Evolutionary conservation across 2,797 vertebrate genomes (phyloP).

Genomic region (Knipowitschia caucasica): DNA sequence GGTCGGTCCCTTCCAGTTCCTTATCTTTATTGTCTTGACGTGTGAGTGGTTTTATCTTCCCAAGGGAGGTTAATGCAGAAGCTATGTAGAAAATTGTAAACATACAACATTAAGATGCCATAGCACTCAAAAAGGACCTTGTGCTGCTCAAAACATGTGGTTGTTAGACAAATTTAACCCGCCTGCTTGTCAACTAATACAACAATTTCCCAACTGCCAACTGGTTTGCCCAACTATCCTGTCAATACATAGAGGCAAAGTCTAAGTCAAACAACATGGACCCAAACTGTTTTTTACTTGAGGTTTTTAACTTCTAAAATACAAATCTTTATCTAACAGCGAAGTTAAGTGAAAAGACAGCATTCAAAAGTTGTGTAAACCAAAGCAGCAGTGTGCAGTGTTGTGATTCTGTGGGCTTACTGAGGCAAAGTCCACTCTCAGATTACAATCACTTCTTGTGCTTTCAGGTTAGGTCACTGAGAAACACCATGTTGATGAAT

Average conservation of each 20-base stretch:
- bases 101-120: neutral
- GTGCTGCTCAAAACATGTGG: constrained; percentile 7
- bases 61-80: neutral
- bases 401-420: constrained; percentile 9
- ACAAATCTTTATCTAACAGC: neutral
- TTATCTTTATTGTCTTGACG: neutral
- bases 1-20: neutral
- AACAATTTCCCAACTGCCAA: constrained; percentile 43
- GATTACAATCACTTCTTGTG: constrained; percentile 5
- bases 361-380: neutral
- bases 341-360: neutral
- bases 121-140: constrained; percentile 19
- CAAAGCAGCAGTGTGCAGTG: neutral
- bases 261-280: neutral
- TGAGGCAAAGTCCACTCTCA: constrained; percentile 39
- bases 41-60: neutral
- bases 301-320: neutral
- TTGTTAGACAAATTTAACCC: neutral
- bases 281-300: neutral
- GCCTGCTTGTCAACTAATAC: no score
- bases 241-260: neutral
- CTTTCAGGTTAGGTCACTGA: constrained; percentile 1
- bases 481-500: neutral
- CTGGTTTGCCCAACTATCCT: neutral
- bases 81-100: neutral